Evolutionary conservation across 2,797 vertebrate genomes (phyloP).

Genomic region (Geotrypetes seraphini): DNA sequence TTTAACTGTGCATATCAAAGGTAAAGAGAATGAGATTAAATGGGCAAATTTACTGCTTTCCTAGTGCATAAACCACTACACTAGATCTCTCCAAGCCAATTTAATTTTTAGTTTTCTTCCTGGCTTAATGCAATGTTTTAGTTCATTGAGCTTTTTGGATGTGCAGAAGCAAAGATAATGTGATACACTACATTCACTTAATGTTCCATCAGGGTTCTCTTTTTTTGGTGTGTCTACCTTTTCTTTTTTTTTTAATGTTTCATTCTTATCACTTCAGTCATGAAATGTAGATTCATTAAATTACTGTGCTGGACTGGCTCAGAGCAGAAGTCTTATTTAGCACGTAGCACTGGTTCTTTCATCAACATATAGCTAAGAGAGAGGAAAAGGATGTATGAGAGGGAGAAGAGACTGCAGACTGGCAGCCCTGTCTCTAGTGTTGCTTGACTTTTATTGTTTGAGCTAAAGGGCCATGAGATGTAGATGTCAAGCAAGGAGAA

Average conservation of each 20-base stretch:
- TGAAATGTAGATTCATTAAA: slow-evolving; percentile 61
- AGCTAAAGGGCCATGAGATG: slow-evolving; percentile 15
- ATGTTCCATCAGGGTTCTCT: slow-evolving; percentile 60
- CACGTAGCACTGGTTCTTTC: slow-evolving; percentile 29
- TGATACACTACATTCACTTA: slow-evolving; percentile 67
- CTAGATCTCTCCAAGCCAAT: slow-evolving; percentile 59
- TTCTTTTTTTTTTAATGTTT: slow-evolving; percentile 65
- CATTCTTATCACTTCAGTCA: slow-evolving; percentile 60
- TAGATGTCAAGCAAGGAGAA: slow-evolving; percentile 22
- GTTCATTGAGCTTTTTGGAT: slow-evolving; percentile 67
- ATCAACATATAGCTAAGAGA: slow-evolving; percentile 9
- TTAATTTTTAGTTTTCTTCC: slow-evolving; percentile 70
- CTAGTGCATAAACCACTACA: slow-evolving; percentile 60
- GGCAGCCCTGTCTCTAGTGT: slow-evolving; percentile 15
- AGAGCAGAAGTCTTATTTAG: slow-evolving; percentile 28
- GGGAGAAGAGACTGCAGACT: too few relatives aligned
- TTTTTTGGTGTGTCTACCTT: slow-evolving; percentile 60
- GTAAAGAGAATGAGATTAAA: slow-evolving; percentile 52
- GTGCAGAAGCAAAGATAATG: slow-evolving; percentile 71
- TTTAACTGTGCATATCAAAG: slow-evolving; percentile 36
- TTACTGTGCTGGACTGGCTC: slow-evolving; percentile 38
- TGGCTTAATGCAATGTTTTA: slow-evolving; percentile 71
- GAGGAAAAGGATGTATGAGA: too few relatives aligned
- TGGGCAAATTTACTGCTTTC: slow-evolving; percentile 54
- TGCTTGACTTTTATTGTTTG: too few relatives aligned